Conservation (phyloP, 2,113 vertebrate species). For the Brachypodius melanocephalos region DNA sequence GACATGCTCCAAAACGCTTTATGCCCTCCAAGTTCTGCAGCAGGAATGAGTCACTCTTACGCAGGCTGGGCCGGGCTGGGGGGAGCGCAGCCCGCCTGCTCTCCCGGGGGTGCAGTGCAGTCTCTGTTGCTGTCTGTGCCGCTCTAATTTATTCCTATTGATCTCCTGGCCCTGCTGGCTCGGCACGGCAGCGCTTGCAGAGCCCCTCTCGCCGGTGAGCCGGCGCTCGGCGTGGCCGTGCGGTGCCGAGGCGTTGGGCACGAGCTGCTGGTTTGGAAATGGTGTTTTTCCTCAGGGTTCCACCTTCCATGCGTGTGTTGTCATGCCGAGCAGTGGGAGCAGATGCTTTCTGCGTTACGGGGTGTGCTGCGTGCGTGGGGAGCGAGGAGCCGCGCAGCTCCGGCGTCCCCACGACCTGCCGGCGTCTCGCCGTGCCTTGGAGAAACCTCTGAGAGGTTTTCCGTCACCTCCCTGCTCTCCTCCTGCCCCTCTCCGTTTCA, state of each 20-base stretch:
- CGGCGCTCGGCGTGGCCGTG: rapidly evolving
- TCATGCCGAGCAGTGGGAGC: background rate
- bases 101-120: conserved; percentile 35
- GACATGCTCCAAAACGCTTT: background rate
- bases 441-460: background rate
- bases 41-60: conserved; percentile 22
- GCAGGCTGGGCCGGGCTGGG: background rate
- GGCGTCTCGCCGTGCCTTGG: rapidly evolving
- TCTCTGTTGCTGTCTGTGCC: conserved; percentile 13
- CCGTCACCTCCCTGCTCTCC: background rate
- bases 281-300: background rate
- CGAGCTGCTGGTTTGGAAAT: background rate
- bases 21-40: background rate
- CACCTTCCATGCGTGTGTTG: background rate
- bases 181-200: background rate
- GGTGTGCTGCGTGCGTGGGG: background rate
- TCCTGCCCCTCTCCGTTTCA: background rate
- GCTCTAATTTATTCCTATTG: conserved; percentile 48
- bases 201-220: background rate
- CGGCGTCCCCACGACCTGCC: background rate
- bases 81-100: background rate
- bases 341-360: background rate
- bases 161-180: background rate
- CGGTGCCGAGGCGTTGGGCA: rapidly evolving
- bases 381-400: background rate